phyloP scores from a whole-genome alignment of 2,113 vertebrate species.

The Tachysurus vachellii region DNA sequence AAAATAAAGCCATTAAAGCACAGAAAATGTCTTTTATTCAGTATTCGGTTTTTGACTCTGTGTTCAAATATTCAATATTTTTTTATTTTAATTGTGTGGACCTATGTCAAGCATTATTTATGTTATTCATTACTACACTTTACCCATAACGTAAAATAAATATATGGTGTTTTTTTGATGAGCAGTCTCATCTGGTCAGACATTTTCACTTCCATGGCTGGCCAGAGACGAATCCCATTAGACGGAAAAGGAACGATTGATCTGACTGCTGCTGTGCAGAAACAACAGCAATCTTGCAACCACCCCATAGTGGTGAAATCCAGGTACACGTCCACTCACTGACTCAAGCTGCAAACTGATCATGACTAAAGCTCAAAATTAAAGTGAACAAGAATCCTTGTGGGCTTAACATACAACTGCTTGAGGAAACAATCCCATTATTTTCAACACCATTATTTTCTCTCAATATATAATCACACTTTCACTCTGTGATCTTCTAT shows the following conservation, averaged over 20 bases:
- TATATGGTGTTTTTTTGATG: slow-evolving; percentile 74
- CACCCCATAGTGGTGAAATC: slow-evolving; percentile 97
- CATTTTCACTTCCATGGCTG: slow-evolving; percentile 99
- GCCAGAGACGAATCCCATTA: slow-evolving; percentile 92
- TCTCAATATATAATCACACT: background rate
- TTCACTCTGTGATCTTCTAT: background rate
- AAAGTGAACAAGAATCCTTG: background rate
- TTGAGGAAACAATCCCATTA: background rate
- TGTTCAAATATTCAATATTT: background rate
- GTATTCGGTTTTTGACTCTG: background rate
- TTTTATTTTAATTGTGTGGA: background rate
- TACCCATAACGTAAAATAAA: background rate
- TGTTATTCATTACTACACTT: background rate
- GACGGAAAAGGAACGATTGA: slow-evolving; percentile 98
- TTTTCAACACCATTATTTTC: background rate
- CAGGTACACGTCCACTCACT: slow-evolving; percentile 71
- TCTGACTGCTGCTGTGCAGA: slow-evolving; percentile 93
- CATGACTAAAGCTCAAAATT: background rate
- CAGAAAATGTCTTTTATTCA: background rate
- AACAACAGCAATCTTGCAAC: slow-evolving; percentile 96
- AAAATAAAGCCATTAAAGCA: background rate
- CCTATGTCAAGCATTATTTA: background rate
- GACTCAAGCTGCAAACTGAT: background rate
- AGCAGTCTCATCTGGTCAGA: slow-evolving; percentile 82
- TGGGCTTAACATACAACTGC: background rate